Conservation (phyloP, 1,140 invertebrate species). For the Penaeus indicus region DNA sequence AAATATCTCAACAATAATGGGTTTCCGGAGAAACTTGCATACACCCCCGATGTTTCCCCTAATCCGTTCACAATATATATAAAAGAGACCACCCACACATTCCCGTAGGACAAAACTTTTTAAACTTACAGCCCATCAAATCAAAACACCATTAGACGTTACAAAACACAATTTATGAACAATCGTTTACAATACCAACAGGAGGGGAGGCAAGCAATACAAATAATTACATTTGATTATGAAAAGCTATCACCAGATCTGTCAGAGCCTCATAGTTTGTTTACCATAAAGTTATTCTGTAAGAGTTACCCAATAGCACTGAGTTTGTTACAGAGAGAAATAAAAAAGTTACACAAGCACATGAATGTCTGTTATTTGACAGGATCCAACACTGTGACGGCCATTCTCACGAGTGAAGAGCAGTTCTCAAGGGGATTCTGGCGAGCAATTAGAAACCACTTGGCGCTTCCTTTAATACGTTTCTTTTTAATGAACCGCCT, state of each 20-base stretch:
- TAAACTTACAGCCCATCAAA: slow-evolving; percentile 21
- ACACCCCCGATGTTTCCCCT: not conserved
- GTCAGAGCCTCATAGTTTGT: not conserved
- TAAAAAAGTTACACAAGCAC: slow-evolving; percentile 34
- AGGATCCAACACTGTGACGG: not conserved
- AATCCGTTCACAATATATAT: slow-evolving; percentile 38
- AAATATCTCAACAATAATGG: slow-evolving; percentile 60
- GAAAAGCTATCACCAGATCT: slow-evolving; percentile 33
- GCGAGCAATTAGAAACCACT: no score
- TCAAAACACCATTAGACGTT: slow-evolving; percentile 23
- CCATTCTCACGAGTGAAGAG: no score
- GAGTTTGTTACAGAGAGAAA: slow-evolving; percentile 37
- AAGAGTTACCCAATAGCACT: slow-evolving; percentile 41
- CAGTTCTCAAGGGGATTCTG: no score
- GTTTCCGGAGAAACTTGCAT: not conserved
- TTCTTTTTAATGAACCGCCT: no score
- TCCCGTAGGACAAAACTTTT: no score
- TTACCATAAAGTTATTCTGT: no score
- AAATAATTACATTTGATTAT: slow-evolving; percentile 26
- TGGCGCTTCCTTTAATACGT: no score
- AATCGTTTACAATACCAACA: slow-evolving; percentile 22
- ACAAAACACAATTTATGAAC: slow-evolving; percentile 35
- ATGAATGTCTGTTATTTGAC: slow-evolving; percentile 14
- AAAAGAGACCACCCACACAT: no score
- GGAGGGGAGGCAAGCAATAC: slow-evolving; percentile 29